Conservation (phyloP, 2,888 invertebrate species). For the Entomobrya proxima region DNA sequence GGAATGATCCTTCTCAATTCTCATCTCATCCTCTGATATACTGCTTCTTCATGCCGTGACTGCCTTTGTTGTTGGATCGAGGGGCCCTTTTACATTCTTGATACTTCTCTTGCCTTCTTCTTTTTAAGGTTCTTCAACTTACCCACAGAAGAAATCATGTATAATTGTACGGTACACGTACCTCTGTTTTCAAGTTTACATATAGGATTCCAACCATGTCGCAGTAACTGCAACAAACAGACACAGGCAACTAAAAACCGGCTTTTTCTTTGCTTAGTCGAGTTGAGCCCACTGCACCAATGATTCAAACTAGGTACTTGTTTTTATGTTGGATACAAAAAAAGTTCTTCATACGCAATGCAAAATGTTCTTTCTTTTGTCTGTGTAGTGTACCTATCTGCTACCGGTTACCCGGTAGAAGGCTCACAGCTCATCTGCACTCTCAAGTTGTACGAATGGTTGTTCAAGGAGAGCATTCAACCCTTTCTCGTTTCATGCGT, state of each 20-base stretch:
- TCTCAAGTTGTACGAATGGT: neutral
- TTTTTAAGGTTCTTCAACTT: neutral
- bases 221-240: neutral
- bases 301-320: no score
- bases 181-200: neutral
- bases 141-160: neutral
- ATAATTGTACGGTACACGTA: no score
- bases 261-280: neutral
- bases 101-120: neutral
- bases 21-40: neutral
- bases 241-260: neutral
- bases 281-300: neutral
- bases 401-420: neutral
- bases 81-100: neutral
- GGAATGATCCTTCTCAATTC: conserved; percentile 17
- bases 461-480: neutral
- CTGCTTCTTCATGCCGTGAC: neutral
- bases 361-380: no score
- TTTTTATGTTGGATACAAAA: no score
- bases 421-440: neutral
- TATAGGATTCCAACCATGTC: conserved; percentile 27
- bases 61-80: neutral
- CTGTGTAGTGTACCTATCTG: no score
- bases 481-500: neutral
- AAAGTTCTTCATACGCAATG: no score